These are phyloP conservation scores for Listrodromus nycthemerus DNA, from an alignment of 2,888 invertebrate genomes.

Conservation along the genomic window DNA sequence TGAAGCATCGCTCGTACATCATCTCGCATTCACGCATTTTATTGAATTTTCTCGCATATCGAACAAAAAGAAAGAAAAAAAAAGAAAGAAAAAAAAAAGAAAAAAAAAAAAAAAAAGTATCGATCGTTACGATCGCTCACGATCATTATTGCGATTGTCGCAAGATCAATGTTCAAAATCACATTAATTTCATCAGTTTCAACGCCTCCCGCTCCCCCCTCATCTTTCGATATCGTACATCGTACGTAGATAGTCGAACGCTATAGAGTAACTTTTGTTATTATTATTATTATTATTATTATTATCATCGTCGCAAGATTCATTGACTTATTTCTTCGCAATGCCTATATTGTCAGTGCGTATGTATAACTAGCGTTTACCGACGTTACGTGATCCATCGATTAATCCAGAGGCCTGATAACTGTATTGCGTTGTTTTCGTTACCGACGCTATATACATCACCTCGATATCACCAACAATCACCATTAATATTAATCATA, in stretches of 20 bases:
- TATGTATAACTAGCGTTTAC: slow-evolving; percentile 36
- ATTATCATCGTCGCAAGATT: slow-evolving; percentile 48
- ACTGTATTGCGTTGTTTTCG: slow-evolving; percentile 42
- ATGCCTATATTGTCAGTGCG: slow-evolving; percentile 34
- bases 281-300: slow-evolving; percentile 52
- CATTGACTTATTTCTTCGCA: slow-evolving; percentile 49
- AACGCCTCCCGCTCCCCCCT: not conserved
- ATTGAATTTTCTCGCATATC: not conserved
- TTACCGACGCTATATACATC: slow-evolving; percentile 32
- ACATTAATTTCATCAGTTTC: not conserved
- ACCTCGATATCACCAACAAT: not conserved
- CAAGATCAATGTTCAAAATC: slow-evolving; percentile 21
- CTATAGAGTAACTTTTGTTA: slow-evolving; percentile 48
- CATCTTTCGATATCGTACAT: slow-evolving; percentile 31
- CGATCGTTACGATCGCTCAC: slow-evolving; percentile 50
- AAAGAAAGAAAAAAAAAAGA: not conserved
- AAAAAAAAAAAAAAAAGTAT: not conserved
- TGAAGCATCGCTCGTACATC: slow-evolving; percentile 61
- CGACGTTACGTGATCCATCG: slow-evolving; percentile 43
- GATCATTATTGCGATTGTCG: slow-evolving; percentile 51
- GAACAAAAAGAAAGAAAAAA: not conserved
- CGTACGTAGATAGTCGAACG: slow-evolving; percentile 73
- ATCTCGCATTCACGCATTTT: slow-evolving; percentile 58
- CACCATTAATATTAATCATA: slow-evolving; percentile 18
- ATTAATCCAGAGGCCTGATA: slow-evolving; percentile 48